Conservation (phyloP, 1,140 invertebrate genomes). For the Apis dorsata region DNA sequence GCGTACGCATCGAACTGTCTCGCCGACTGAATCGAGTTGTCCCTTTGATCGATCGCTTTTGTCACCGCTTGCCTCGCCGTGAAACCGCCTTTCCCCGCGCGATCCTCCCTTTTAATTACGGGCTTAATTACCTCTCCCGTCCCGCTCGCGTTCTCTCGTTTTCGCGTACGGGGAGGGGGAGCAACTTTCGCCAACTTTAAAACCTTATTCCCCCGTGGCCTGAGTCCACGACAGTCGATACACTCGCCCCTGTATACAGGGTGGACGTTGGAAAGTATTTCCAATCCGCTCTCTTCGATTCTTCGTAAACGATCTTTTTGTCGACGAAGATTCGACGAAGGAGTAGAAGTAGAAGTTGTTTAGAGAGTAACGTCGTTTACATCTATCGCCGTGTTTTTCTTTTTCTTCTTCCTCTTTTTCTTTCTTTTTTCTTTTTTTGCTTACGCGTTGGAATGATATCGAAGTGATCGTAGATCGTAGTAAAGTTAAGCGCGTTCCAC, state of each 20-base stretch:
- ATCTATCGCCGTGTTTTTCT: too few species aligned
- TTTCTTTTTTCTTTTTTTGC: too few species aligned
- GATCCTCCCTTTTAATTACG: slow-evolving; percentile 72
- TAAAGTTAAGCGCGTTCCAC: too few species aligned
- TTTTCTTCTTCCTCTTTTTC: too few species aligned
- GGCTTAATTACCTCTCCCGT: slow-evolving; percentile 68
- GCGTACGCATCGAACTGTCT: slow-evolving; percentile 40
- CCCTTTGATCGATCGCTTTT: slow-evolving; percentile 75
- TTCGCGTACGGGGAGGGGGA: not conserved
- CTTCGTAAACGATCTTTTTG: slow-evolving; percentile 18
- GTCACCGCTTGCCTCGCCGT: slow-evolving; percentile 68
- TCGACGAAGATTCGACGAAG: slow-evolving; percentile 16
- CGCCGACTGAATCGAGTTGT: slow-evolving; percentile 59
- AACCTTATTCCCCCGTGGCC: slow-evolving; percentile 64
- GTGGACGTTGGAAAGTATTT: slow-evolving; percentile 18
- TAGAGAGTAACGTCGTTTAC: too few species aligned
- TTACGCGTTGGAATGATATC: not conserved
- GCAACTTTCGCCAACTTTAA: slow-evolving; percentile 54
- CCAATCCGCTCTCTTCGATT: not conserved
- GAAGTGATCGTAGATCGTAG: too few species aligned
- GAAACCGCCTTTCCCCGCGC: slow-evolving; percentile 54
- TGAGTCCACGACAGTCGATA: slow-evolving; percentile 24
- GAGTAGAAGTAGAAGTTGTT: not conserved
- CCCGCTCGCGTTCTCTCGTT: slow-evolving; percentile 35
- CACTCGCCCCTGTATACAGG: slow-evolving; percentile 43